Percentiles rank a stretch among this genome's conserved stretches.
Evolutionary conservation across 1,140 invertebrate genomes (phyloP).

Genomic region (Lineus longissimus): DNA sequence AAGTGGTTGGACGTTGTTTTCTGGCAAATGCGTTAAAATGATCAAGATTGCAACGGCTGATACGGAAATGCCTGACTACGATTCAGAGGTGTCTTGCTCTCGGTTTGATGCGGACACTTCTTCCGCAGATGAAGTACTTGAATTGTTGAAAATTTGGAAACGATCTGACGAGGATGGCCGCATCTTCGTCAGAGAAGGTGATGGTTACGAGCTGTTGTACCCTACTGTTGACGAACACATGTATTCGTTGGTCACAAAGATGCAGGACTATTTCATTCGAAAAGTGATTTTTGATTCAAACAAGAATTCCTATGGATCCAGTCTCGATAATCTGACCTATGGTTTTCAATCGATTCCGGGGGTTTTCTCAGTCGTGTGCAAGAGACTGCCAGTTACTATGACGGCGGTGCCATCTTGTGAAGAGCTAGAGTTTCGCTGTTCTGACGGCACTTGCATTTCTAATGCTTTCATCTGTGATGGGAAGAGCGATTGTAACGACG

Average conservation of each 20-base stretch:
- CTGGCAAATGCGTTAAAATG: too few relatives aligned
- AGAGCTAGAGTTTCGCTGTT: neutral
- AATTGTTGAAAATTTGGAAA: too few relatives aligned
- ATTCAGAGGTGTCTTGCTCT: too few relatives aligned
- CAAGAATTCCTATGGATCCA: neutral
- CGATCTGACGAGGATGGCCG: too few relatives aligned
- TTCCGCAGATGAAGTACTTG: too few relatives aligned
- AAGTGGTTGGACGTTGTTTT: too few relatives aligned
- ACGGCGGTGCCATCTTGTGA: neutral
- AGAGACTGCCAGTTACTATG: neutral
- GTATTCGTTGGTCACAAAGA: neutral
- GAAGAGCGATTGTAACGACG: neutral
- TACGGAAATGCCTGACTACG: too few relatives aligned
- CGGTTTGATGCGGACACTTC: too few relatives aligned
- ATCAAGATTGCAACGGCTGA: too few relatives aligned
- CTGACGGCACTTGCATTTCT: neutral
- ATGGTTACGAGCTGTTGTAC: too few relatives aligned
- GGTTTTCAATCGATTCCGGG: neutral
- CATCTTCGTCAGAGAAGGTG: too few relatives aligned
- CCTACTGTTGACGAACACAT: neutral
- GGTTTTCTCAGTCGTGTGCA: neutral
- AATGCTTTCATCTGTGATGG: neutral
- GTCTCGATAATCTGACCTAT: neutral
- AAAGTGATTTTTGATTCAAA: neutral
- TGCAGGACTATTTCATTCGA: neutral